phyloP scores from a whole-genome alignment of 1,140 invertebrate genomes.

The Sesamia nonagrioides region DNA sequence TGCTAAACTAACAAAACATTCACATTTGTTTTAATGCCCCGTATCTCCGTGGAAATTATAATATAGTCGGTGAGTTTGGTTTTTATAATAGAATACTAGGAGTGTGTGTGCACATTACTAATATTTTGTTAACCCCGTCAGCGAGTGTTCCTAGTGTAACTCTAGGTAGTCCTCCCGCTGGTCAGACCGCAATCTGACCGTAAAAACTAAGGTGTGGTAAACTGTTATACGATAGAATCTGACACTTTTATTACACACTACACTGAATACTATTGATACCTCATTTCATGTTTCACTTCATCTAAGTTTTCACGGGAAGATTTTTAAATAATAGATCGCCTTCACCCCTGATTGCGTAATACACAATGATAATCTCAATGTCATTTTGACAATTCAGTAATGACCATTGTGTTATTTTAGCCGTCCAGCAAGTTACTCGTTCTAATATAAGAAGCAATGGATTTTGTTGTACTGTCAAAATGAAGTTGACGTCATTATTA shows the following conservation, averaged over 20 bases:
- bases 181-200: too few relatives aligned
- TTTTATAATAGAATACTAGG: conserved; percentile 24
- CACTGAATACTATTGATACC: too few relatives aligned
- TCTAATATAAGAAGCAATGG: neutral
- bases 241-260: too few relatives aligned
- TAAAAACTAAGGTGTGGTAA: too few relatives aligned
- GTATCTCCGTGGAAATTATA: conserved; percentile 36
- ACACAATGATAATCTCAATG: too few relatives aligned
- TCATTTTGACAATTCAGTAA: neutral
- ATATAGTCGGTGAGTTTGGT: conserved; percentile 37
- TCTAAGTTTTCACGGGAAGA: too few relatives aligned
- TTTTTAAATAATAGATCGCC: too few relatives aligned
- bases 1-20: conserved; percentile 36
- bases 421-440: too few relatives aligned
- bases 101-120: conserved; percentile 34
- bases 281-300: too few relatives aligned
- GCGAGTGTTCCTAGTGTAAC: neutral
- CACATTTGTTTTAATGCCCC: conserved; percentile 39
- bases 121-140: conserved; percentile 1
- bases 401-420: neutral
- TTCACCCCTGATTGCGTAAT: too few relatives aligned
- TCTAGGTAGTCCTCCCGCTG: too few relatives aligned
- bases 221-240: too few relatives aligned
- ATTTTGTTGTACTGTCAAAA: neutral
- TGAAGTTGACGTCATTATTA: neutral